A percentile compares a stretch with the other conserved stretches of the same genome.
These are phyloP conservation scores for Potamarius usumacintae DNA, from an alignment of 2,113 vertebrate genomes.

Conservation along the genomic window DNA sequence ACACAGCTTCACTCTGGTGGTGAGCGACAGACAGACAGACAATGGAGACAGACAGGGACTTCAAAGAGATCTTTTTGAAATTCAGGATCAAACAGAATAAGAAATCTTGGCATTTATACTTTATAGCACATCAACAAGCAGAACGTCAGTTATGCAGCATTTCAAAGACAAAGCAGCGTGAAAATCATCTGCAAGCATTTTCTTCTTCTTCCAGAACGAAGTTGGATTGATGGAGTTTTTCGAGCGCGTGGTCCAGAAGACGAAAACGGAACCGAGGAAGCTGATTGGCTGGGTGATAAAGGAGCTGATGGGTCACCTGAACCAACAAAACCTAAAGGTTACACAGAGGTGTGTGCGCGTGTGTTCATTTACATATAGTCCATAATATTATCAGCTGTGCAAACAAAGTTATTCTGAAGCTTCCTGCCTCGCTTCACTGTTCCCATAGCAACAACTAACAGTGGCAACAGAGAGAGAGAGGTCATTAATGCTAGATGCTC, in stretches of 20 bases:
- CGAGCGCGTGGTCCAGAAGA: slow-evolving; percentile 79
- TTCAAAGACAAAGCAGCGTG: too few relatives aligned
- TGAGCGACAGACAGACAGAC: slow-evolving; percentile 64
- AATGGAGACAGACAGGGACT: neutral
- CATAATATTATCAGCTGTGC: neutral
- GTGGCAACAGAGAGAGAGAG: neutral
- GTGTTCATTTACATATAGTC: neutral
- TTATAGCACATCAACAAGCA: neutral
- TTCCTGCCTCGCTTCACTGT: neutral
- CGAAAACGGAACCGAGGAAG: slow-evolving; percentile 82
- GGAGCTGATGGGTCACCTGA: slow-evolving; percentile 82
- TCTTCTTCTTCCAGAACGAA: slow-evolving; percentile 79
- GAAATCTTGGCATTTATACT: neutral
- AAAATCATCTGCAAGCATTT: neutral
- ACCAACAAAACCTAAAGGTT: slow-evolving; percentile 77
- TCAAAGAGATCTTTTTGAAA: slow-evolving; percentile 5
- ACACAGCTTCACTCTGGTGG: slow-evolving; percentile 88
- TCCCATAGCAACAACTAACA: neutral
- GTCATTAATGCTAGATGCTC: neutral
- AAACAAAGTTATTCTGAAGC: neutral
- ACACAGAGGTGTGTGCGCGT: slow-evolving; percentile 76
- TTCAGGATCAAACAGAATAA: slow-evolving; percentile 10
- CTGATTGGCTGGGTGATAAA: slow-evolving; percentile 92
- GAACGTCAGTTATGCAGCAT: neutral
- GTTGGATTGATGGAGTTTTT: slow-evolving; percentile 90